Percentiles rank a stretch among this genome's conserved stretches.
phyloP scores from a whole-genome alignment of 2,113 vertebrate genomes.

The Scatophagus argus region DNA sequence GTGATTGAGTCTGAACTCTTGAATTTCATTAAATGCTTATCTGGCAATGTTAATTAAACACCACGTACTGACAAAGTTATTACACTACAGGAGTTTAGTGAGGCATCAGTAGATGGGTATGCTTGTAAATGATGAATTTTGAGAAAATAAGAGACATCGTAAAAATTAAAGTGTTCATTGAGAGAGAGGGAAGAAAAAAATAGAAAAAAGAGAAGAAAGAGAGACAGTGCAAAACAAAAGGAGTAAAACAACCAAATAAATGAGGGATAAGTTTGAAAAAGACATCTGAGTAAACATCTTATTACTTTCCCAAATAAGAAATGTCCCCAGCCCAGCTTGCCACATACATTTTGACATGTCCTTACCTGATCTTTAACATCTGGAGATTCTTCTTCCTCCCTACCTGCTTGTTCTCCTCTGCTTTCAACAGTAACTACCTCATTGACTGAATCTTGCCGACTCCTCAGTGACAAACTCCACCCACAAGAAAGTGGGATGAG shows the following conservation, averaged over 20 bases:
- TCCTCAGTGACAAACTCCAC: slow-evolving; percentile 65
- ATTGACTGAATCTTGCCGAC: slow-evolving; percentile 56
- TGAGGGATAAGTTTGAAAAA: not conserved
- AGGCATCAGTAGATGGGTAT: not conserved
- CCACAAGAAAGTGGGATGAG: slow-evolving; percentile 45
- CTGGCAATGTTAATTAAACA: too few relatives aligned
- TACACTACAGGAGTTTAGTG: not conserved
- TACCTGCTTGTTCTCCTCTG: slow-evolving; percentile 41
- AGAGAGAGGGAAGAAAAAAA: not conserved
- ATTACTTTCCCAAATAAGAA: not conserved
- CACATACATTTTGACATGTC: slow-evolving; percentile 45
- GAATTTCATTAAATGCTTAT: too few relatives aligned
- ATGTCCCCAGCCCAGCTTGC: not conserved
- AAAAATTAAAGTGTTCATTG: not conserved
- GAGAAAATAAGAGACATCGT: not conserved
- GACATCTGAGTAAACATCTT: not conserved
- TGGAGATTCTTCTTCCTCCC: not conserved
- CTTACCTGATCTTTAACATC: slow-evolving; percentile 77
- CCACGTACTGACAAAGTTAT: not conserved
- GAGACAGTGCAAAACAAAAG: not conserved
- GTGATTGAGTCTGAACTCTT: too few relatives aligned
- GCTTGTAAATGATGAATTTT: not conserved
- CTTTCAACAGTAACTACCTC: slow-evolving; percentile 59
- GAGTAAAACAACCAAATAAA: not conserved
- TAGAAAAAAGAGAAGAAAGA: not conserved